Percentiles rank a stretch among this genome's conserved stretches.
Conservation (phyloP, 2,113 vertebrate species). For the Rhynchomys soricoides region DNA sequence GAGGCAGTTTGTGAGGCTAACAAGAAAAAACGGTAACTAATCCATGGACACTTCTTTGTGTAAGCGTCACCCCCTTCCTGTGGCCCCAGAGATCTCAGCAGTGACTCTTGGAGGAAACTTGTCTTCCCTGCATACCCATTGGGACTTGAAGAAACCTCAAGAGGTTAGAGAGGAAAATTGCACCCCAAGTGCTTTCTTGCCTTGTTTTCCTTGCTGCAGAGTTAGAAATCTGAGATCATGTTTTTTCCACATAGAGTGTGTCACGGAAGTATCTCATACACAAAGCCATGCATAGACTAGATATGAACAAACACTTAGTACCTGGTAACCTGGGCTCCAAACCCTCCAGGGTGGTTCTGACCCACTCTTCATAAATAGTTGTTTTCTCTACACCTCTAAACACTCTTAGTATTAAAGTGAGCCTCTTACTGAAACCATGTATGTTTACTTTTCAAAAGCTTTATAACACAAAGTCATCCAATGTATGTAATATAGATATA, state of each 20-base stretch:
- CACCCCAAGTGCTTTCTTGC: constrained; percentile 14
- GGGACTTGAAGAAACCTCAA: constrained; percentile 12
- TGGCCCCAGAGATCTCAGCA: not conserved
- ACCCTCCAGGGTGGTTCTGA: not conserved
- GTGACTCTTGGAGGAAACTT: not conserved
- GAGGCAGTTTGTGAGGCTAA: not conserved
- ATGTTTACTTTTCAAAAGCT: constrained; percentile 21
- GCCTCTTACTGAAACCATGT: constrained; percentile 5
- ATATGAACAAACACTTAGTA: not conserved
- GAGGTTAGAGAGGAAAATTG: constrained; percentile 39
- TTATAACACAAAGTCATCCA: constrained; percentile 15
- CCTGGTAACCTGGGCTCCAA: not conserved
- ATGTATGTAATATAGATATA: not conserved
- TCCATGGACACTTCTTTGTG: not conserved
- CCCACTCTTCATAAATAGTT: constrained; percentile 28
- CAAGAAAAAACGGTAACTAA: not conserved
- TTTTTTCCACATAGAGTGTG: not conserved
- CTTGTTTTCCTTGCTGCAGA: constrained; percentile 38
- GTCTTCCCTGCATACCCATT: not conserved
- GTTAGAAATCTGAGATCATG: constrained; percentile 53
- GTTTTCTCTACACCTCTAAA: constrained; percentile 34
- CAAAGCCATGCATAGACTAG: not conserved
- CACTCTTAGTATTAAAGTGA: constrained; percentile 37
- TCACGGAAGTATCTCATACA: not conserved
- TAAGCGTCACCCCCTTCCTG: not conserved